Evolutionary conservation across 2,888 invertebrate genomes (phyloP), one percentile per base, ranked within the genome.

Genomic region (Ichneumon xanthorius): DNA sequence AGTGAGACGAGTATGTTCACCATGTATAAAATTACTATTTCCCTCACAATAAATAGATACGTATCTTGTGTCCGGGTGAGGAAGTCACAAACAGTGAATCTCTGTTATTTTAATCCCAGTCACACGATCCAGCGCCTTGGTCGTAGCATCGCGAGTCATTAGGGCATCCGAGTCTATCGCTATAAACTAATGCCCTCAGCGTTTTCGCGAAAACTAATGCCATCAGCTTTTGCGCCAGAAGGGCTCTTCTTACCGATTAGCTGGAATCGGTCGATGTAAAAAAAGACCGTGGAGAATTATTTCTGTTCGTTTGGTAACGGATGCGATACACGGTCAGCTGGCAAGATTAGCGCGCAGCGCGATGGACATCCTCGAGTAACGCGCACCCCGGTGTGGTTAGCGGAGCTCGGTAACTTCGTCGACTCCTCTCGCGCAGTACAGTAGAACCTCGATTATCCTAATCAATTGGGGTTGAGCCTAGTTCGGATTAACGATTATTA

Each of bases 181-280:
- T 65, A 22, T 37, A 76, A 7, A 61, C 50, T 37, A 19, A 50
- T 33, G 26, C 65, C 14, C 65, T 50, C 48, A 7, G 26, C 48
- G 37, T 22, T 22, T 22, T 30, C n/a, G 75, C 30, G 37, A 33
- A 48, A 7, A 61, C 50, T 37, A 30, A 50, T 50, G 26, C 65
- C 14, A 75, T 50, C 48, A 7, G 26, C 48, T 19, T 22, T 22
- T 22, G 19, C n/a, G 75, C 30, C 37, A 50, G 19, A 63, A 50
- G 37, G 22, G 61, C 16, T 76, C 63, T 50, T 76, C 19, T 76
- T 65, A 30, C 48, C 48, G 50, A 50, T 1, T 50, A 6, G 65
- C 75, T 37, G 63, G 63, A 65, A 14, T 63, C 37, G 50, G 48
- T 76, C 33, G 30, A 63, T 61, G 14, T 50, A 63, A 48, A 33